Evolutionary conservation across 2,113 vertebrate genomes (phyloP).

Genomic region (Fulmarus glacialis): DNA sequence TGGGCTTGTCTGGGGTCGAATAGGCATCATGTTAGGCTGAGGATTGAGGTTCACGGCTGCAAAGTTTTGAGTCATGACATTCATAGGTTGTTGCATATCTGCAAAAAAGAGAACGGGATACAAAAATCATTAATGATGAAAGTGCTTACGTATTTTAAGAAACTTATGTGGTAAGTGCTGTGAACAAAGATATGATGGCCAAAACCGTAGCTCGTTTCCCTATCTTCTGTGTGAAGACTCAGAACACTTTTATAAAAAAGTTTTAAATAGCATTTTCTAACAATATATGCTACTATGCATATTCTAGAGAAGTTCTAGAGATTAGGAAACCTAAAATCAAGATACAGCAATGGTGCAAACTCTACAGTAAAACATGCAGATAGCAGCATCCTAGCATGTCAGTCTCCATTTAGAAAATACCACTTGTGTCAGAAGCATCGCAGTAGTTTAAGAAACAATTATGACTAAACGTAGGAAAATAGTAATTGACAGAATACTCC

Average conservation of each 20-base stretch:
- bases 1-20: slow-evolving; percentile 75
- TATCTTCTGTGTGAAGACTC: not conserved
- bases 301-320: not conserved
- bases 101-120: slow-evolving; percentile 12
- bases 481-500: not conserved
- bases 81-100: slow-evolving; percentile 85
- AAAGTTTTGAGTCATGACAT: slow-evolving; percentile 90
- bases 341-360: not conserved
- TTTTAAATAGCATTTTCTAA: not conserved
- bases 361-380: not conserved
- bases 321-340: not conserved
- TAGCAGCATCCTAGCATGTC: not conserved
- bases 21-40: slow-evolving; percentile 78
- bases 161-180: not conserved
- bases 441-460: not conserved
- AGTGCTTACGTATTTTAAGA: not conserved
- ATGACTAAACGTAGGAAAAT: not conserved
- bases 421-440: not conserved
- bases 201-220: not conserved
- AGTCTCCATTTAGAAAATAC: not conserved
- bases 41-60: slow-evolving; percentile 87
- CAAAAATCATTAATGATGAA: not conserved
- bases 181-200: fast-evolving
- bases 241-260: not conserved
- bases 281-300: not conserved